Conservation (phyloP, 2,797 vertebrate species). For the Garrulus glandarius region DNA sequence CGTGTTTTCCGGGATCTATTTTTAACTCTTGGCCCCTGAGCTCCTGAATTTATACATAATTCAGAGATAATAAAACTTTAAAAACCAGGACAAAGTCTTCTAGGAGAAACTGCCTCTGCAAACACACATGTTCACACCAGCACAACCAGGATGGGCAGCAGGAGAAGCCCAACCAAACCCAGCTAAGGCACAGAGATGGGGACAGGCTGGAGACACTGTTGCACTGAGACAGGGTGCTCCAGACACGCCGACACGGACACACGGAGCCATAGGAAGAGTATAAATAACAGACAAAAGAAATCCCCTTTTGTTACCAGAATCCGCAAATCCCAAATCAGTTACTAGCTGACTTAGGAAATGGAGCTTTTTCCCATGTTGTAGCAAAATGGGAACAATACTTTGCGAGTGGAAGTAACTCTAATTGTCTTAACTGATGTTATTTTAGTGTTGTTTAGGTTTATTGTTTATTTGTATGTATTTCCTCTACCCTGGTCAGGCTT, state of each 20-base stretch:
- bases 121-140: background rate
- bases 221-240: background rate
- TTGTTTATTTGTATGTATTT: conserved; percentile 78
- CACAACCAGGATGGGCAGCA: background rate
- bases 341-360: conserved; percentile 70
- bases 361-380: conserved; percentile 72
- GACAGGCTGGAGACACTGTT: background rate
- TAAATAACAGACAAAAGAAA: conserved; percentile 68
- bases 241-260: background rate
- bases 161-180: background rate
- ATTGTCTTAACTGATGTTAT: conserved; percentile 80
- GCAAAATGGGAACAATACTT: conserved; percentile 73
- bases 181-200: background rate
- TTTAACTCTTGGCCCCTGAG: background rate
- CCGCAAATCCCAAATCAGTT: conserved; percentile 57
- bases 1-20: background rate
- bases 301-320: conserved; percentile 69
- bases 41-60: background rate
- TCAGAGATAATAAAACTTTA: background rate
- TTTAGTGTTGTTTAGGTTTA: conserved; percentile 77
- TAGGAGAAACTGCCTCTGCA: background rate
- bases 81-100: conserved; percentile 29
- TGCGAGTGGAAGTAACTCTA: conserved; percentile 59
- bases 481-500: conserved; percentile 66
- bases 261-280: conserved; percentile 53